Evolutionary conservation across 2,888 invertebrate genomes (phyloP), one percentile per base, ranked within the genome.

Genomic region (Cryptophagus acutangulus): DNA sequence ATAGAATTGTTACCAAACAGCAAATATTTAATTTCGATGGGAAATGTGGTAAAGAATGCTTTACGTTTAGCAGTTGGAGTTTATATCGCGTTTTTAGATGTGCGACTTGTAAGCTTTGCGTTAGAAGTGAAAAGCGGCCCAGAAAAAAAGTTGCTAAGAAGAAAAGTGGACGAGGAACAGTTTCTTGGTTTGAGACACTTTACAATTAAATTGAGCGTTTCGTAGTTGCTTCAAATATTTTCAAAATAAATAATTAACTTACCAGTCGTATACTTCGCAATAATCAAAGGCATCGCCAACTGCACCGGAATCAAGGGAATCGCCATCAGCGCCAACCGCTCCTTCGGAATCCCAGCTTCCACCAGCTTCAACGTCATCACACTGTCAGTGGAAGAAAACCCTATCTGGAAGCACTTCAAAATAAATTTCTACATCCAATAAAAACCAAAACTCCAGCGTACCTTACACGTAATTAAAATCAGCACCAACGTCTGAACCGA

Each of bases 321-420:
- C 1, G 91, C 92, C 61, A 99, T 75, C 39, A 97, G 71, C 0
- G 96, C 97, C 40, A 99, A 71, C 56, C 88, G 87, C 66, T 97
- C 97, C 61, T 93, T 91, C 0, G 95, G 93, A 34, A 99, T 88
- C 9, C 99, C 99, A 16, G 87, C 87, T 69, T 96, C 97, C 1
- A 97, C 88, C 34, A 99, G 73, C 70, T 99, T 99, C 45, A 99
- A 73, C 2, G 90, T 87, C 13, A 96, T 91, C 1, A 97, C 90
- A 14, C 91, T 87, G 73, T 99, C 99, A 45, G 91, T 87, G 1
- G 96, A 94, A 25, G 94, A 87, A 72, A 97, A 99, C 2, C 93
- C 92, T 52, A 95, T 78, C 91, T 93, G 64, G 42, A 74, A 71
- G 51, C 45, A 30, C 29, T 24, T 9, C 17, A 28, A 39, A n/a